Base-by-base conservation (phyloP, 2,888 invertebrate species). In the Drosophila mimetica region DNA sequence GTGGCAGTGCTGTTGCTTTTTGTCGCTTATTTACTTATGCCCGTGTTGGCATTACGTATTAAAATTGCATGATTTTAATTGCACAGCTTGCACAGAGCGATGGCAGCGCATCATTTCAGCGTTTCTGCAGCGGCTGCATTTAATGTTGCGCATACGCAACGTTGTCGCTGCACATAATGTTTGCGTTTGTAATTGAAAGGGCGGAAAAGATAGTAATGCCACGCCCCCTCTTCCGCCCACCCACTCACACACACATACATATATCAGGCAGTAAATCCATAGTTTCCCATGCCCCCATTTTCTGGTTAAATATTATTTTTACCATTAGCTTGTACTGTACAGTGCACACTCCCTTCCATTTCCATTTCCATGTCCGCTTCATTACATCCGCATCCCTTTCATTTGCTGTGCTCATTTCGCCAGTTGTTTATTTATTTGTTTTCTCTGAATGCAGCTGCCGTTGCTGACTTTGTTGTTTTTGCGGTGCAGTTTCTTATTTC, bases 61-160 rank as follows among this genome's bases (percentile, higher is more conserved):
- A 89, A 89, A 88, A 86, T 77, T 89, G 77, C 77, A 89, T 89
- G 89, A 79, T 84, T 84, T 88, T 89, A 89, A 89, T 89, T 89
- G 90, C 76, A 86, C 66, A 42, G 86, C 79, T 79, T 78, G 74
- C 70, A 72, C 71, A 77, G 46, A 59, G 44, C 58, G 60, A 46
- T 59, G 59, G 60, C 60, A 37, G 28, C 34, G 28, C 34, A 59
- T 59, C 60, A 46, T 60, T 34, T 54, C 46, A 20, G 71, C 50
- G 75, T 72, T 73, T 71, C 69, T 71, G 77, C 77, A 71, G 39
- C 54, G 69, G 46, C 65, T 76, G 88, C 87, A 73, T 64, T 76
- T 67, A 78, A 87, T 67, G 63, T 85, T 79, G 70, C 79, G 77
- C 77, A 85, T 82, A 85, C 88, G 79, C 82, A 75, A 18, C 64